Base-by-base conservation (phyloP, 2,113 vertebrate genomes). In the human region DNA sequence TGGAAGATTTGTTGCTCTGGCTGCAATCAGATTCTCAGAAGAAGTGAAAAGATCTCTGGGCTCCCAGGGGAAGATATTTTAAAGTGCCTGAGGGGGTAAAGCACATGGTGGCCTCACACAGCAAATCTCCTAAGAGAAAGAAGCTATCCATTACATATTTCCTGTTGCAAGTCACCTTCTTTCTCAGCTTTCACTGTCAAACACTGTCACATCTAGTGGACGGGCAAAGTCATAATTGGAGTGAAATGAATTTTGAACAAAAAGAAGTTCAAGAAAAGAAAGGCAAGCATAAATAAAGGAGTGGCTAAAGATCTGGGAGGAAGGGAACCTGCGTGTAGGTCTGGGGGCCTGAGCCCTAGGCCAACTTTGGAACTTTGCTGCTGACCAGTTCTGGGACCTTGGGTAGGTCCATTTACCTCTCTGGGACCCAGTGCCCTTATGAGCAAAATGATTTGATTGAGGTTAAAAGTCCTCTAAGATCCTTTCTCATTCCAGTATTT, bases 11-110 rank as follows among this genome's bases (percentile, higher is more conserved):
- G 59, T 85, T 96, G 93, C 92, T 96, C 89, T 86, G 85, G 59
- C 85, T 88, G 73, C 89, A 75, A 64, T 93, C 96, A 89, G 75
- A 83, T 93, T 97, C 92, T 95, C 2, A 0, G 52, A 97, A 97
- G 70, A 94, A 93, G 40, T 75, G 73, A 38, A 97, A 93, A 95
- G 83, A 94, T 95, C 83, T 90, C 91, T 94, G 9, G 2, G 57
- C 22, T 92, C 92, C 70, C 72, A 22, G 20, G 40, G 79, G 87
- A 78, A 86, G 73, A 59, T 90, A 94, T 92, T 96, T 93, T 93
- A 89, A 95, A 97, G 81, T 94, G 93, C 96, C 84, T 3, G 43
- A 66, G 66, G 45, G 17, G 23, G 80, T 92, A 68, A 79, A 81
- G 76, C 85, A 70, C 30, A 90, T 12, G 43, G 50, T 68, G 83